These are phyloP conservation scores for Himantopus leucocephalus DNA, from an alignment of 2,113 vertebrate species.

Conservation along the genomic window DNA sequence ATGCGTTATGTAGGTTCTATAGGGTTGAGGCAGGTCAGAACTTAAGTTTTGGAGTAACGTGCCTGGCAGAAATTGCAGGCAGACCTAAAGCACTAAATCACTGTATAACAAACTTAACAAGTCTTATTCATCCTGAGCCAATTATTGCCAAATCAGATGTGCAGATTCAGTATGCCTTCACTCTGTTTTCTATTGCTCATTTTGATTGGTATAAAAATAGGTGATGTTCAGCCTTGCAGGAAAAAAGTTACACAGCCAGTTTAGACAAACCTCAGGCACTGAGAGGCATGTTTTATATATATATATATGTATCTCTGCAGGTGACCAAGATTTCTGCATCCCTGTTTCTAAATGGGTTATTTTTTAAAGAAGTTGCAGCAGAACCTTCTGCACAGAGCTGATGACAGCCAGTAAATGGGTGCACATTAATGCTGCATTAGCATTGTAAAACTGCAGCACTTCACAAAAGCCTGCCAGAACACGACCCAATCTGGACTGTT, in stretches of 20 bases:
- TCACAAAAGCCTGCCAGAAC: constrained; percentile 3
- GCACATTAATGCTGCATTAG: background rate
- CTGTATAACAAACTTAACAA: background rate
- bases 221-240: background rate
- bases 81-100: background rate
- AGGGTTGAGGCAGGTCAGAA: background rate
- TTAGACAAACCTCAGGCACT: background rate
- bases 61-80: background rate
- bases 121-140: background rate
- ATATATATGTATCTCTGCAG: background rate
- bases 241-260: background rate
- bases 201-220: background rate
- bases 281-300: background rate
- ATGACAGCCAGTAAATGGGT: background rate
- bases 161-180: background rate
- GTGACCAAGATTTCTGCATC: background rate
- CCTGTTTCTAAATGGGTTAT: background rate
- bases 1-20: background rate
- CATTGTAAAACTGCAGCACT: background rate
- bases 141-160: background rate
- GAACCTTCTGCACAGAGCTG: background rate
- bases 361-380: background rate
- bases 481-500: background rate
- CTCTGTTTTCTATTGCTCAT: background rate
- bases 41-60: background rate